Percentiles rank a stretch among this genome's conserved stretches.
Evolutionary conservation across 2,888 invertebrate genomes (phyloP).

Genomic region (Cybosia mesomella): DNA sequence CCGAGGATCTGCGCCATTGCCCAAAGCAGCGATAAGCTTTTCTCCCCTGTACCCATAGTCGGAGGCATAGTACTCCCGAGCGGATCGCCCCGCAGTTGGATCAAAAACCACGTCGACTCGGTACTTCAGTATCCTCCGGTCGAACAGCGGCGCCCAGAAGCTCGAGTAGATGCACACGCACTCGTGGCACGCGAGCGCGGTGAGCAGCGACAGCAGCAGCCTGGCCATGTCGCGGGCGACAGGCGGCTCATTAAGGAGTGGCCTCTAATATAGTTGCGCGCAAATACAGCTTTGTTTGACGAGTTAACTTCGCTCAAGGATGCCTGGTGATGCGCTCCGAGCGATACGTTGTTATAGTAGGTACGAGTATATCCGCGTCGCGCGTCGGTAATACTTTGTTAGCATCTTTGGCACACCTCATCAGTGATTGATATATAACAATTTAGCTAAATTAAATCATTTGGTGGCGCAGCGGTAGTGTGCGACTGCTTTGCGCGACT

Average conservation of each 20-base stretch:
- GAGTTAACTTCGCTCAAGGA: conserved; percentile 37
- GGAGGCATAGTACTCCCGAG: conserved; percentile 58
- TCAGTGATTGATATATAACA: neutral
- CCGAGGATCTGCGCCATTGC: conserved; percentile 66
- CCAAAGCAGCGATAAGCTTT: conserved; percentile 69
- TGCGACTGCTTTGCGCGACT: neutral
- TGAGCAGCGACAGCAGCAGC: neutral
- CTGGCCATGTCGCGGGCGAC: neutral
- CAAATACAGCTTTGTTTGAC: conserved; percentile 35
- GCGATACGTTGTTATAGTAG: neutral
- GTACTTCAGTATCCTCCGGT: conserved; percentile 72
- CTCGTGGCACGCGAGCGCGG: conserved; percentile 44
- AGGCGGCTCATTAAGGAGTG: neutral
- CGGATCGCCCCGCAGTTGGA: conserved; percentile 60
- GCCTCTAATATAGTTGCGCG: conserved; percentile 3
- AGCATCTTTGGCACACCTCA: neutral
- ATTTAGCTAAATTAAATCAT: neutral
- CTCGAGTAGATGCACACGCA: conserved; percentile 67
- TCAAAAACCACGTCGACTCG: conserved; percentile 70
- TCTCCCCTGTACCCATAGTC: conserved; percentile 71
- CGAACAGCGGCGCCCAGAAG: conserved; percentile 78
- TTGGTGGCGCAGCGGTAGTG: neutral
- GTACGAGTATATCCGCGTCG: neutral
- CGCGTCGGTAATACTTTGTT: neutral
- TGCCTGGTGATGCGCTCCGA: neutral